A percentile compares a stretch with the other conserved stretches of the same genome.
Evolutionary conservation across 2,888 invertebrate genomes (phyloP).

Genomic region (Melinopterus prodromus): DNA sequence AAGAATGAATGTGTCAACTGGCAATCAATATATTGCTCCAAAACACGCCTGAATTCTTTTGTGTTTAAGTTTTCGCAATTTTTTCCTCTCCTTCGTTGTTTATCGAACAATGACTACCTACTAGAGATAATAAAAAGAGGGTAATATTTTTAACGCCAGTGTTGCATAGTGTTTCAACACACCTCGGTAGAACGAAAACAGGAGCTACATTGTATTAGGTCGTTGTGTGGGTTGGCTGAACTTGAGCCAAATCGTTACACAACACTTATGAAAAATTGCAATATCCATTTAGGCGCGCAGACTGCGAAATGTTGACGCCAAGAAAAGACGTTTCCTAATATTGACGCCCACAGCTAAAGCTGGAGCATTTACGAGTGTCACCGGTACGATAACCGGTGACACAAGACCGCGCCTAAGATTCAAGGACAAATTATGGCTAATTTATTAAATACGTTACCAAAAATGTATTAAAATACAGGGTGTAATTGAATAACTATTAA

Average conservation of each 20-base stretch:
- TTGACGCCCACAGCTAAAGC: background rate
- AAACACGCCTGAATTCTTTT: too few relatives aligned
- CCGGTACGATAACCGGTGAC: background rate
- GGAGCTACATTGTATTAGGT: background rate
- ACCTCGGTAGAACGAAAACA: background rate
- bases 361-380: background rate
- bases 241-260: conserved; percentile 4
- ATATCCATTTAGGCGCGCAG: background rate
- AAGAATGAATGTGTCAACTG: too few relatives aligned
- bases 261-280: conserved; percentile 4
- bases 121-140: background rate
- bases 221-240: background rate
- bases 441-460: background rate
- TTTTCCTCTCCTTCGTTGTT: too few relatives aligned
- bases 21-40: too few relatives aligned
- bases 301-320: background rate
- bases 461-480: too few relatives aligned
- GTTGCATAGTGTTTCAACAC: background rate
- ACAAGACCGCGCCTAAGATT: background rate
- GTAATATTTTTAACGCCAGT: background rate
- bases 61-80: too few relatives aligned
- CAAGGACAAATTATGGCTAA: background rate
- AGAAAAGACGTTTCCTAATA: conserved; percentile 4
- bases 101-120: background rate
- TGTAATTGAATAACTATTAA: too few relatives aligned